Base-by-base conservation (phyloP, 2,113 vertebrate genomes). In the Syrrhaptes paradoxus region DNA sequence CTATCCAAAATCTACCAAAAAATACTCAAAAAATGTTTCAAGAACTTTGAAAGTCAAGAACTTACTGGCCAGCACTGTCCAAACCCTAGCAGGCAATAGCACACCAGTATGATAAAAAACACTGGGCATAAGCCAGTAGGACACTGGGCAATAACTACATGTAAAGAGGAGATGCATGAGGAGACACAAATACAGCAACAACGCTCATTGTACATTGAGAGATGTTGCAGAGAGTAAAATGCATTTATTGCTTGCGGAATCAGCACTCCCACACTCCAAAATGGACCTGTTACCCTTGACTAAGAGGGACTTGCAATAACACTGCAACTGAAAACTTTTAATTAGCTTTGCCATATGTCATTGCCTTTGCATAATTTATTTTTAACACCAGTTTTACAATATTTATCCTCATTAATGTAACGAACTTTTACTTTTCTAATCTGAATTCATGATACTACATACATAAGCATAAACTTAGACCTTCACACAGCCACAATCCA, bases 171-270 rank as follows among this genome's bases (percentile, higher is more conserved):
- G 20, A 72, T 49, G 46, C 36, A n/a, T 21, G 34, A 93, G 31
- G 28, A 55, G 6, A 54, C 22, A 77, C 21, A 66, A 87, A 79
- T 5, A 55, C 8, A 92, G 38, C 63, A 79, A 58, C 32, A 11
- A 13, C 8, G 4, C 29, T 55, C 4, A 1, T 2, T 49, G 28
- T 43, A 29, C 2, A 1, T 0, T 28, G 20, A 67, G 38, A 51
- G 63, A 55, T 66, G 25, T 32, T 66, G 21, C 22, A 90, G 29
- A 49, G 17, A 73, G 22, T 15, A 49, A 93, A 93, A 90, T 25
- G 6, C 4, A 29, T 29, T 46, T 79, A 55, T 38, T 88, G 19
- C 51, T 46, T 72, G 43, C n/a, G 29, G 29, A 67, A 22, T 55
- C 75, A 83, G 20, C 28, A 38, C 15, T 84, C 32, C 24, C 34